Base-by-base conservation (phyloP, 2,797 vertebrate genomes). In the Babyrousa celebensis region DNA sequence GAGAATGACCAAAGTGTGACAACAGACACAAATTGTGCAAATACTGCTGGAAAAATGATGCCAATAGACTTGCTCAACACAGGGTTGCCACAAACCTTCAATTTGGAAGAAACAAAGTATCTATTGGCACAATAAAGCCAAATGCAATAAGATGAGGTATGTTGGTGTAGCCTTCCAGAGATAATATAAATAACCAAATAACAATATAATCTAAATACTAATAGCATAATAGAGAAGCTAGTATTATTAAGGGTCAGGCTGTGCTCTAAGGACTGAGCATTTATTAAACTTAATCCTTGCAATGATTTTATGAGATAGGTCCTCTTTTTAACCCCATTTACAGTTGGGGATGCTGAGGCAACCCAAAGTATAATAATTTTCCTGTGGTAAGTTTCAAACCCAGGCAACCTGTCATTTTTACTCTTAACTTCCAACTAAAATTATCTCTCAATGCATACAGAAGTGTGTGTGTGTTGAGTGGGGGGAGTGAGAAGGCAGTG, bases 131-230 rank as follows among this genome's bases (percentile, higher is more conserved):
- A 54, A 54, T 12, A 54, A 11, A 77, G 27, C 27, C 20, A 29
- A 5, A 48, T n/a, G 17, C 48, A 77, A n/a, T 11, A 77, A 54
- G 54, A n/a, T 12, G 48, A 54, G 48, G 29, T n/a, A 29, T 54
- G 27, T 23, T 77, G 16, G 52, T 77, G 18, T 10, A 74, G 68
- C 9, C 23, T 63, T 92, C 18, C 63, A 86, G 20, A 79, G 52
- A 67, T 40, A 36, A 84, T 74, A 29, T 90, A 70, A 78, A 36
- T 52, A 82, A 36, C 80, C 82, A 82, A 87, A 80, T 23, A 43
- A 82, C 75, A 72, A 67, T 20, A 71, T 25, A 72, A 78, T 29
- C 23, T 92, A 54, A 77, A 48, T 67, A 65, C 74, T 23, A 84
- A n/a, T n/a, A 89, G 54, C 21, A 56, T 43, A 87, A 60, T 58